Evolutionary conservation across 2,888 invertebrate species (phyloP).

Genomic region (Theretra japonica): DNA sequence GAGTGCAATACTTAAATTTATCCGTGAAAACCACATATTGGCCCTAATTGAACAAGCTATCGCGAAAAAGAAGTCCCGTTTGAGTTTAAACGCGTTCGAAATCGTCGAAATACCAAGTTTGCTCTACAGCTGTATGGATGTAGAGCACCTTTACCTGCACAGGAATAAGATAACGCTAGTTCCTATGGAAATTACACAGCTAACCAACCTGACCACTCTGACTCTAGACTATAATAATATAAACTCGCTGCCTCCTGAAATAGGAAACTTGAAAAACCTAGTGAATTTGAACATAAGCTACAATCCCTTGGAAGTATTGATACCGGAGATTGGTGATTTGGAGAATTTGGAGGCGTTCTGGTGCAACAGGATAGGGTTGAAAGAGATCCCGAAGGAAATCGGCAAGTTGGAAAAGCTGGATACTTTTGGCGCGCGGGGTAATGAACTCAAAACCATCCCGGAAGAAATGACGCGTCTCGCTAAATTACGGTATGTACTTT

Average conservation of each 20-base stretch:
- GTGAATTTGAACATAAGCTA: conserved; percentile 88
- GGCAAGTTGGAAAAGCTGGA: conserved; percentile 85
- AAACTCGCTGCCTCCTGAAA: conserved; percentile 84
- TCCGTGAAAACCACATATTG: conserved; percentile 87
- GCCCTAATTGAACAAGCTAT: conserved; percentile 88
- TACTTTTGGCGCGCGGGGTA: conserved; percentile 88
- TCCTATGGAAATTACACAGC: conserved; percentile 75
- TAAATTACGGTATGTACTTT: conserved; percentile 77
- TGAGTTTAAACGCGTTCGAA: conserved; percentile 87
- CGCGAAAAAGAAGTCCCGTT: conserved; percentile 82
- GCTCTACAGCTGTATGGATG: conserved; percentile 82
- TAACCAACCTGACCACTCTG: conserved; percentile 85
- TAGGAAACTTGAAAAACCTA: conserved; percentile 84
- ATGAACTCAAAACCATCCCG: conserved; percentile 84
- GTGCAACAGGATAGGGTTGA: conserved; percentile 86
- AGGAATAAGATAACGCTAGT: conserved; percentile 85
- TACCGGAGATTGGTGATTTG: conserved; percentile 85
- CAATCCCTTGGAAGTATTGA: conserved; percentile 85
- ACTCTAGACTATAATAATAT: conserved; percentile 88
- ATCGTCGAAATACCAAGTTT: conserved; percentile 85
- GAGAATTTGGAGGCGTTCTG: conserved; percentile 86
- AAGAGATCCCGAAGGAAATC: conserved; percentile 85
- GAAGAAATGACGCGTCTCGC: conserved; percentile 82
- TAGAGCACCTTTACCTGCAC: conserved; percentile 87
- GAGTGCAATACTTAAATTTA: conserved; percentile 88